Evolutionary conservation across 2,888 invertebrate species (phyloP).

Genomic region (Entomobrya proxima): DNA sequence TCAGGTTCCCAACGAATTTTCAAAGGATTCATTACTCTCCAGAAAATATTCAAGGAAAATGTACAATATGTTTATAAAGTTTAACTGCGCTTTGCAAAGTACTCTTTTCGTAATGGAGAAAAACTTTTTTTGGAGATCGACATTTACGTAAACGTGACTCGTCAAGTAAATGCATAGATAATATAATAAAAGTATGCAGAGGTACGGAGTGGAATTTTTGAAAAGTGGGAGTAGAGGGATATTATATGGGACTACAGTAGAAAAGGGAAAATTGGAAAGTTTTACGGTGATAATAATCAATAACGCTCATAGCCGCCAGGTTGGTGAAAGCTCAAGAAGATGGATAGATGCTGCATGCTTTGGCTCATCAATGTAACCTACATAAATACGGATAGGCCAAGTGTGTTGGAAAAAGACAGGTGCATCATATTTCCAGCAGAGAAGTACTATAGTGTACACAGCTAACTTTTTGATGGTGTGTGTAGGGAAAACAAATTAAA

Average conservation of each 20-base stretch:
- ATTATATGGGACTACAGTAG: neutral
- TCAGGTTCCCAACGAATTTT: neutral
- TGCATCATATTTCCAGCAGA: neutral
- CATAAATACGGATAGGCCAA: neutral
- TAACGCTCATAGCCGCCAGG: neutral
- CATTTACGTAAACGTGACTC: neutral
- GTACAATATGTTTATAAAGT: neutral
- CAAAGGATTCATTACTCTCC: neutral
- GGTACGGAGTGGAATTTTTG: neutral
- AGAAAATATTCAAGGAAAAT: neutral
- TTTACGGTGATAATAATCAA: slow-evolving; percentile 36
- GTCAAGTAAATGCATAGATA: neutral
- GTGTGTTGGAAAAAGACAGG: neutral
- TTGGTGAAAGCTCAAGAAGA: slow-evolving; percentile 1
- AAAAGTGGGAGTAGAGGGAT: too few relatives aligned
- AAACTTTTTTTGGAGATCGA: neutral
- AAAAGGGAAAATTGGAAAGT: slow-evolving; percentile 12
- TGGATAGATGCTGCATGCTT: neutral
- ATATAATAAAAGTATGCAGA: neutral
- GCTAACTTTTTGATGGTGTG: too few relatives aligned
- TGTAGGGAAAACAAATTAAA: too few relatives aligned
- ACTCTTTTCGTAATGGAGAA: neutral
- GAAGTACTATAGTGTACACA: too few relatives aligned
- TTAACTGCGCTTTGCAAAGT: neutral
- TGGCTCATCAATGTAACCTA: neutral